Evolutionary conservation across 2,888 invertebrate species (phyloP).

Genomic region (Perizoma flavofasciatum): DNA sequence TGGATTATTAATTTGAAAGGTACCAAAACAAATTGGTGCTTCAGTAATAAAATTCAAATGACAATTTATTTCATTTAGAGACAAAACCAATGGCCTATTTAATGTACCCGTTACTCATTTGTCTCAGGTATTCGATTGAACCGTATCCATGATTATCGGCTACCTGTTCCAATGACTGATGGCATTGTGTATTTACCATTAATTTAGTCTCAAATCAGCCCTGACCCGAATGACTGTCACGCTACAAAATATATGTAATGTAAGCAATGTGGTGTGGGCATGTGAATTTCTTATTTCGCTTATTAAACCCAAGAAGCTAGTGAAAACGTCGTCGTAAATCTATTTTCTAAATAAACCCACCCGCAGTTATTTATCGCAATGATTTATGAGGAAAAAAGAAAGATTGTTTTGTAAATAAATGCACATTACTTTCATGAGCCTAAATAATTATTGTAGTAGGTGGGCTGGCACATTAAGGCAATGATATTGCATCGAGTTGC

Average conservation of each 20-base stretch:
- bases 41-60: constrained; percentile 23
- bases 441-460: constrained; percentile 50
- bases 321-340: constrained; percentile 72
- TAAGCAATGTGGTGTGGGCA: constrained; percentile 36
- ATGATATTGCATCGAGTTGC: constrained; percentile 75
- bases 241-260: constrained; percentile 33
- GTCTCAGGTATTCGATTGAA: constrained; percentile 32
- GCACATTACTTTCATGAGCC: constrained; percentile 37
- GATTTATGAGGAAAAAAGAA: constrained; percentile 64
- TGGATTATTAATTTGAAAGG: constrained; percentile 1
- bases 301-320: constrained; percentile 64
- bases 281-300: constrained; percentile 55
- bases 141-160: constrained; percentile 36
- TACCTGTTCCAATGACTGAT: constrained; percentile 32
- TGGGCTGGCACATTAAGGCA: constrained; percentile 61
- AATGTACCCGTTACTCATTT: constrained; percentile 34
- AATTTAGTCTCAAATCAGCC: constrained; percentile 27
- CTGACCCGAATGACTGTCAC: constrained; percentile 21
- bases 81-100: constrained; percentile 31
- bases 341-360: constrained; percentile 62
- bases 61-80: constrained; percentile 30
- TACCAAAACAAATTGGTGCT: constrained; percentile 20
- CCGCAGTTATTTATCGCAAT: constrained; percentile 65
- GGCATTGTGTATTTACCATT: constrained; percentile 31
- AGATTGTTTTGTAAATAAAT: constrained; percentile 48